Base-by-base conservation (phyloP, 2,888 invertebrate genomes). In the Mesopsocus fuscifrons region DNA sequence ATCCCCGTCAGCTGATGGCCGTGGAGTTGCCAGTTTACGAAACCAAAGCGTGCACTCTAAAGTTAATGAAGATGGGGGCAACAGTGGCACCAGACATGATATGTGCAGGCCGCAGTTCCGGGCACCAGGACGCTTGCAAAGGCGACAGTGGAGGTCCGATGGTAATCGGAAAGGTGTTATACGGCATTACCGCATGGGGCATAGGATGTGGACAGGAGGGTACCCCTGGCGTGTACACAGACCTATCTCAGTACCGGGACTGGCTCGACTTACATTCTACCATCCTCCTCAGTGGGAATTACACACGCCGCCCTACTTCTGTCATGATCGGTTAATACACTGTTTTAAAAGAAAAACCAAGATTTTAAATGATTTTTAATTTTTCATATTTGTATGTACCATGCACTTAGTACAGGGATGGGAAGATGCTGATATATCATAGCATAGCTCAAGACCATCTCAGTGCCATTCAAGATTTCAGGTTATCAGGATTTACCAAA, bases 121-220 rank as follows among this genome's bases (percentile, higher is more conserved):
- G 9, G 5, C 5, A 6, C n/a, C n/a, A n/a, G 3, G 33, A 33
- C 9, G 33, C 33, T 17, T 33, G 33, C 9, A 3, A 33, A 9
- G 33, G 33, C 5, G 33, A 33, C 17, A 33, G 33, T 9, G 33
- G 33, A 33, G 33, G 33, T 33, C 33, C 33, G 3, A 6, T 33
- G 33, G 17, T 9, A 16, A 3, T 33, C 5, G 17, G 17, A 16
- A 9, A 9, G 9, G 17, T 16, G 17, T 33, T 33, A 33, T 6
- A 16, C 5, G 33, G 33, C 3, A 6, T 33, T 6, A 9, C 9
- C 15, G 9, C 5, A 6, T 33, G 33, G 33, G 33, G 33, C 9
- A 33, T 33, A 15, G 33, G 33, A 3, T 33, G 33, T 17, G 33
- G 33, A 3, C 15, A 17, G 33, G 9, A 4, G 33, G 33, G 33